These are phyloP conservation scores for Apodemus speciosus DNA, from an alignment of 2,113 vertebrate species.

Conservation along the genomic window DNA sequence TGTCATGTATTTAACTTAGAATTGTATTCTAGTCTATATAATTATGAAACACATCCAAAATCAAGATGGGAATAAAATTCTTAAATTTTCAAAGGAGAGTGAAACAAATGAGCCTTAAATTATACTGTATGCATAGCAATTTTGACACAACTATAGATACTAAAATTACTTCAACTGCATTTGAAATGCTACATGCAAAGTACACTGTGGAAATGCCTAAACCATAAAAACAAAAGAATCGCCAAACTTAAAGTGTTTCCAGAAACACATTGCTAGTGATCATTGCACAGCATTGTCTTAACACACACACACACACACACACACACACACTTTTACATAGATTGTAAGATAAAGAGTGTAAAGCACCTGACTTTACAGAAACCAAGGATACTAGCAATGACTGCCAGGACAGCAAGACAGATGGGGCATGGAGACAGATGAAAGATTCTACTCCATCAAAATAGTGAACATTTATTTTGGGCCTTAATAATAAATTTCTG, in stretches of 20 bases:
- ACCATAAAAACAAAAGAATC: not conserved
- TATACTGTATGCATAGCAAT: not conserved
- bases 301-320: not conserved
- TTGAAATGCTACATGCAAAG: not conserved
- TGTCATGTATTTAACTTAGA: conserved; percentile 2
- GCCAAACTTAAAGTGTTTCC: not conserved
- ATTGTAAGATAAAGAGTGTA: not conserved
- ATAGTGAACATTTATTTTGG: not conserved
- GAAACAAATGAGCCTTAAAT: not conserved
- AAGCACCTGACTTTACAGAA: not conserved
- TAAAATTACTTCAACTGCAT: conserved; percentile 5
- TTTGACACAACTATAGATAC: not conserved
- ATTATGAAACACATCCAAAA: conserved; percentile 15
- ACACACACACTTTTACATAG: not conserved
- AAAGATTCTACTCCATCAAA: not conserved
- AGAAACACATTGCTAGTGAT: not conserved
- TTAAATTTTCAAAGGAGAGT: conserved; percentile 1
- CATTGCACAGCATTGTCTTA: not conserved
- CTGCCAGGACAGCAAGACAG: not conserved
- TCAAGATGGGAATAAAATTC: not conserved
- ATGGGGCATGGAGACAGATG: not conserved
- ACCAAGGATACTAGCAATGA: not conserved
- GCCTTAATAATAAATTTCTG: not conserved
- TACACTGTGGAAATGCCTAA: not conserved
- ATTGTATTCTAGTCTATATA: not conserved